These are phyloP conservation scores for Silvanus unidentatus DNA, from an alignment of 2,888 invertebrate species.

Conservation along the genomic window DNA sequence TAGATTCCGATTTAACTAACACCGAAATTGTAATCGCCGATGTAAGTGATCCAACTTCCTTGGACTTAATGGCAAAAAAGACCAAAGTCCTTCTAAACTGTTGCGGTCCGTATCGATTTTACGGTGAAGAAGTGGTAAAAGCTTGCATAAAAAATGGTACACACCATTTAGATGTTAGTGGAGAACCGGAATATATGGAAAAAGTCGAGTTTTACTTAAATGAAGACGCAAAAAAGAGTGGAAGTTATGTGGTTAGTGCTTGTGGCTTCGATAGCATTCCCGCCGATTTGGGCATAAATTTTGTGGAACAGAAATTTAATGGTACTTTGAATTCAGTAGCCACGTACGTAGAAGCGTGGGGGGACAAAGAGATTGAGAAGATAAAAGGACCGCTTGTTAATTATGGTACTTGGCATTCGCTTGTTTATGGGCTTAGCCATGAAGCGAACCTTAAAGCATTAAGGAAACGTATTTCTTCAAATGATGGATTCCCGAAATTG, in stretches of 20 bases:
- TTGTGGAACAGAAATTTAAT: conserved; percentile 68
- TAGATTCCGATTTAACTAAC: conserved; percentile 24
- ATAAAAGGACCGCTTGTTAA: conserved; percentile 56
- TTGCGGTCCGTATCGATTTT: conserved; percentile 84
- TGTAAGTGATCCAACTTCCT: conserved; percentile 63
- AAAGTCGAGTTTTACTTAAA: conserved; percentile 67
- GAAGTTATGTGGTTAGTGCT: conserved; percentile 82
- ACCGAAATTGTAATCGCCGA: conserved; percentile 58
- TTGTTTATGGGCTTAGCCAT: conserved; percentile 69
- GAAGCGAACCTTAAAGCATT: conserved; percentile 57
- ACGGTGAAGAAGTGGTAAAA: conserved; percentile 83
- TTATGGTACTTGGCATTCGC: conserved; percentile 86
- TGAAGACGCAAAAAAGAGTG: conserved; percentile 63
- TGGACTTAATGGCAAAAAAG: conserved; percentile 74
- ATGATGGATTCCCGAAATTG: conserved; percentile 60
- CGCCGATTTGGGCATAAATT: conserved; percentile 79
- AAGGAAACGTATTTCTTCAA: no score
- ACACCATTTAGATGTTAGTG: conserved; percentile 88
- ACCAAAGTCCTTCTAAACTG: conserved; percentile 82
- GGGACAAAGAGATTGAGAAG: conserved; percentile 20
- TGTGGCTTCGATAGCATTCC: conserved; percentile 95
- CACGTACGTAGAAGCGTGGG: conserved; percentile 54
- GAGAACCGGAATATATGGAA: conserved; percentile 68
- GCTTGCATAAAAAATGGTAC: conserved; percentile 73
- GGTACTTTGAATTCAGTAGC: conserved; percentile 77